Percentiles rank a stretch among this genome's conserved stretches.
phyloP scores from a whole-genome alignment of 2,888 invertebrate species.

The Melieria crassipennis region DNA sequence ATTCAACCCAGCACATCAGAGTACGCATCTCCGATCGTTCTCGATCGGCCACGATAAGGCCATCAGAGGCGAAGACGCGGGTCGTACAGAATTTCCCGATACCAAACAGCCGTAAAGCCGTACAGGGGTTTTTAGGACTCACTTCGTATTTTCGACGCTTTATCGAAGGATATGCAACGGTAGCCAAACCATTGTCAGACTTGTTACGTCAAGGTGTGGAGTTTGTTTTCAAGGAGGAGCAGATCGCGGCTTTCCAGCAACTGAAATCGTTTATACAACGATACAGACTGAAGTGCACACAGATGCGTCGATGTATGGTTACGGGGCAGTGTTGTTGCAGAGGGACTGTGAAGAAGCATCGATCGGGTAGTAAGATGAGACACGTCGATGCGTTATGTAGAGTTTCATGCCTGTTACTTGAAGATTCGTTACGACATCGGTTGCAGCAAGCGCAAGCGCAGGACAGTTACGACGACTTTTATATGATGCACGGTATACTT shows the following conservation, averaged over 20 bases:
- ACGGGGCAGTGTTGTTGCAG: conserved; percentile 32
- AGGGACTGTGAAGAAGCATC: conserved; percentile 16
- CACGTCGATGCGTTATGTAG: conserved; percentile 37
- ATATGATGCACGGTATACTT: conserved; percentile 26
- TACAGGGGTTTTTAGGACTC: conserved; percentile 36
- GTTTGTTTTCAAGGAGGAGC: conserved; percentile 23
- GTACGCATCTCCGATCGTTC: conserved; percentile 14
- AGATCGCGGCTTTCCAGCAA: conserved; percentile 1
- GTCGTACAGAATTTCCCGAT: conserved; percentile 32
- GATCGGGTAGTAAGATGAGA: conserved; percentile 31
- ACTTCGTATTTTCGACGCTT: conserved; percentile 38
- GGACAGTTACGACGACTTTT: conserved; percentile 33
- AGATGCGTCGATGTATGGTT: conserved; percentile 32
- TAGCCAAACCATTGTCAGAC: conserved; percentile 51
- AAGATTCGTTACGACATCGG: neutral
- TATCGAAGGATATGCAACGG: conserved; percentile 39
- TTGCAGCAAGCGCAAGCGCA: conserved; percentile 11
- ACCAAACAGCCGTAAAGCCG: conserved; percentile 17
- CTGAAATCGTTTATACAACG: conserved; percentile 39
- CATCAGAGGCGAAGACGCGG: conserved; percentile 30
- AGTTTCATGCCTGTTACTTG: conserved; percentile 25
- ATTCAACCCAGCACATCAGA: conserved; percentile 1
- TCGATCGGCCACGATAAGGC: conserved; percentile 12
- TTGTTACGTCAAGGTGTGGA: conserved; percentile 32
- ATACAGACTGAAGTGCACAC: conserved; percentile 28